phyloP scores from a whole-genome alignment of 2,888 invertebrate species.

The Heterodera filipjevi region DNA sequence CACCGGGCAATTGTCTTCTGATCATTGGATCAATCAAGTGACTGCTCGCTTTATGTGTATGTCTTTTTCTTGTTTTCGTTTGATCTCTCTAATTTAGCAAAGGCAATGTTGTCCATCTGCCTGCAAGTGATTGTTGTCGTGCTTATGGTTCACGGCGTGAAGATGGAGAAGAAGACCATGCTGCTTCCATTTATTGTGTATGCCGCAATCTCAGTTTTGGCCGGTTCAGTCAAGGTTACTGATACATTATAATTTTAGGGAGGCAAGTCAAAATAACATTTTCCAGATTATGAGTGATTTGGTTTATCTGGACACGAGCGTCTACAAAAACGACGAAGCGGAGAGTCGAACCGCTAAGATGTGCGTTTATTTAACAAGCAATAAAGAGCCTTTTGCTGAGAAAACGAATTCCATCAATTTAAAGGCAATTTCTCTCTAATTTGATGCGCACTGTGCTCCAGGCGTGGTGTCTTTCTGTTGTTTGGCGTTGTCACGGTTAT shows the following conservation, averaged over 20 bases:
- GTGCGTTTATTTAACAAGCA: neutral
- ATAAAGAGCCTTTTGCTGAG: neutral
- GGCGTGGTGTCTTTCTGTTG: constrained; percentile 62
- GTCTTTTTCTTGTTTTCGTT: constrained; percentile 16
- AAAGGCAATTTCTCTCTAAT: constrained; percentile 46
- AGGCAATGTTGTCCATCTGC: constrained; percentile 45
- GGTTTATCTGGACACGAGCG: constrained; percentile 41
- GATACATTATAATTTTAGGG: neutral
- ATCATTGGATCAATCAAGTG: constrained; percentile 50
- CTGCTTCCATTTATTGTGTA: constrained; percentile 63
- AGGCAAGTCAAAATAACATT: neutral
- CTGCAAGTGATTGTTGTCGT: constrained; percentile 51
- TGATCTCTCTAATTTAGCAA: constrained; percentile 34
- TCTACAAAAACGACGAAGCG: constrained; percentile 24
- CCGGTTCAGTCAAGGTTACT: constrained; percentile 45
- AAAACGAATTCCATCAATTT: constrained; percentile 12
- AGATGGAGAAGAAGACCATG: constrained; percentile 54
- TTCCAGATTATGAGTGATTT: constrained; percentile 46
- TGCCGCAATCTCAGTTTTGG: constrained; percentile 51
- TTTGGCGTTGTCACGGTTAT: constrained; percentile 63
- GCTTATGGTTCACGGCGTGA: constrained; percentile 61
- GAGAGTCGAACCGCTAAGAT: constrained; percentile 6
- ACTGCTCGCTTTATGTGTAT: constrained; percentile 51
- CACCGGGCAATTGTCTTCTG: constrained; percentile 42
- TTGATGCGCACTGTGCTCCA: constrained; percentile 60